phyloP scores from a whole-genome alignment of 2,113 vertebrate species.

The Glareola pratincola region DNA sequence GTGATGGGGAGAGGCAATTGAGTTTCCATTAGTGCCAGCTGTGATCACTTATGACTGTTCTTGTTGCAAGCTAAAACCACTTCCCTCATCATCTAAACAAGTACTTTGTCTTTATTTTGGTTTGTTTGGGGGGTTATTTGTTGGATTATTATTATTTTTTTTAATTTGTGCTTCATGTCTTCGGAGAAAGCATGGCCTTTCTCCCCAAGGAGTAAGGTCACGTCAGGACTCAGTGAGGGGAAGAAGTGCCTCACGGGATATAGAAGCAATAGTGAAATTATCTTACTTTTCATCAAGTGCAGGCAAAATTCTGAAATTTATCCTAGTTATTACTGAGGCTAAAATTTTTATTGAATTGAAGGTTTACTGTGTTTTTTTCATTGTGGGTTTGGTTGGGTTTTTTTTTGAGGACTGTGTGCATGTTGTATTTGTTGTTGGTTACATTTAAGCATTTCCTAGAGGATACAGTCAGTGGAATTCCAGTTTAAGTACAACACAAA shows the following conservation, averaged over 20 bases:
- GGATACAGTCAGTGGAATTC: background rate
- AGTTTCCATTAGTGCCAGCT: background rate
- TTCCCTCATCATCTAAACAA: background rate
- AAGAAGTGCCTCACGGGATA: background rate
- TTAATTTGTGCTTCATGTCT: background rate
- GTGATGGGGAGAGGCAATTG: background rate
- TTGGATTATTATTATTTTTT: background rate
- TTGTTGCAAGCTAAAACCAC: background rate
- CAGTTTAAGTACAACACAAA: background rate
- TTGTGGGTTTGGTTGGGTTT: background rate
- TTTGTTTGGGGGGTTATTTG: background rate
- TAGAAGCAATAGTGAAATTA: background rate
- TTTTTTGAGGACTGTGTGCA: accelerated
- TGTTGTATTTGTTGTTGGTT: background rate
- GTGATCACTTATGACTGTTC: background rate
- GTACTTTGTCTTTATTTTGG: background rate
- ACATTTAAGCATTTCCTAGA: background rate
- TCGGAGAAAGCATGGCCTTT: background rate
- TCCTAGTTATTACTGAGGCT: background rate
- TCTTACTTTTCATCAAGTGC: background rate
- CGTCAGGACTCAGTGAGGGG: background rate
- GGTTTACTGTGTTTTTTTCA: background rate
- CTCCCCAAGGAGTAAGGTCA: background rate
- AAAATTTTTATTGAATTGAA: background rate
- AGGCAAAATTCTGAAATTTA: background rate